These are phyloP conservation scores for Eupithecia abbreviata DNA, from an alignment of 2,888 invertebrate species.

Conservation along the genomic window DNA sequence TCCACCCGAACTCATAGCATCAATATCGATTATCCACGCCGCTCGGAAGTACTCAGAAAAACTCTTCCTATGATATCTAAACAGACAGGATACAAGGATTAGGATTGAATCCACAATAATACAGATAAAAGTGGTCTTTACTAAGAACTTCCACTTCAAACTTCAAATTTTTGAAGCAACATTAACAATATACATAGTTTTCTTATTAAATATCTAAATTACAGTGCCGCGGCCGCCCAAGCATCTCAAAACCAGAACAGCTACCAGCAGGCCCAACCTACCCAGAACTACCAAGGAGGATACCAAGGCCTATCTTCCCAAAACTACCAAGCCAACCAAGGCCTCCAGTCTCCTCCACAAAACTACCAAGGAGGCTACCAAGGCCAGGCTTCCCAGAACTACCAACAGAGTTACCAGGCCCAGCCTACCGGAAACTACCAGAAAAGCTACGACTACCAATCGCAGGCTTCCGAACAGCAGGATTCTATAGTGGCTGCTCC, in stretches of 20 bases:
- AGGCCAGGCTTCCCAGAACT: conserved; percentile 21
- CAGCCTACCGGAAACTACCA: conserved; percentile 36
- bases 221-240: conserved; percentile 51
- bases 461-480: conserved; percentile 45
- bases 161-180: background rate
- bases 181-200: background rate
- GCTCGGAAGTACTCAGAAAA: background rate
- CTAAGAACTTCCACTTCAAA: background rate
- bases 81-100: background rate
- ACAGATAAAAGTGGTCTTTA: background rate
- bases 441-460: conserved; percentile 42
- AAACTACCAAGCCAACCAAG: conserved; percentile 23
- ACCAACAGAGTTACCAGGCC: conserved; percentile 38
- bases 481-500: conserved; percentile 41
- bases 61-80: background rate
- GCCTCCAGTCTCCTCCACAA: conserved; percentile 4
- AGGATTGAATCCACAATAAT: background rate
- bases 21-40: background rate
- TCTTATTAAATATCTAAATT: background rate
- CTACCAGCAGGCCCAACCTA: conserved; percentile 27
- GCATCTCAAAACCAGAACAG: conserved; percentile 67
- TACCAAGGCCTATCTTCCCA: conserved; percentile 44
- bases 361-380: conserved; percentile 15
- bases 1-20: background rate
- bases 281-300: conserved; percentile 28